Evolutionary conservation across 1,140 invertebrate genomes (phyloP).

Genomic region (Monomorium pharaonis): DNA sequence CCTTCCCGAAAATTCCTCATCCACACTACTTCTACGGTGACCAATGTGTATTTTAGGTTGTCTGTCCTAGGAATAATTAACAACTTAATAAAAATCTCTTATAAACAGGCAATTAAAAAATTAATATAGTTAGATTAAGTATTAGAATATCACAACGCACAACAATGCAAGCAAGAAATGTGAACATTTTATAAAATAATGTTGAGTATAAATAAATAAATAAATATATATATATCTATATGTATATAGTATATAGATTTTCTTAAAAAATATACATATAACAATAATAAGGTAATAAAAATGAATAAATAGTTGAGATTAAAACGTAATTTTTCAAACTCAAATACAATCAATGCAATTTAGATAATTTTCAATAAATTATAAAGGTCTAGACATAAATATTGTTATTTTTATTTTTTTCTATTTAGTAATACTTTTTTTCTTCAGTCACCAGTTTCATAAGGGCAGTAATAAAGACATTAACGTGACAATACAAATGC

Average conservation of each 20-base stretch:
- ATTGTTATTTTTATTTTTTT: not conserved
- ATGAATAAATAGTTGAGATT: not conserved
- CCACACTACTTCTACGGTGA: slow-evolving; percentile 86
- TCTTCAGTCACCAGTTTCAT: not conserved
- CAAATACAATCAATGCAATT: not conserved
- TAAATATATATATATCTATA: not conserved
- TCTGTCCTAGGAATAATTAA: slow-evolving; percentile 86
- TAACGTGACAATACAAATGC: not conserved
- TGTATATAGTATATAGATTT: not conserved
- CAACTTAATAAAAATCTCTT: slow-evolving; percentile 40
- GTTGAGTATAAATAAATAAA: not conserved
- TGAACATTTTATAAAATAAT: not conserved
- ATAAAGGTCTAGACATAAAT: not conserved
- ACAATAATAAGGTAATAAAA: slow-evolving; percentile 22
- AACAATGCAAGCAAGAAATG: slow-evolving; percentile 17
- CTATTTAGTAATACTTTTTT: not conserved
- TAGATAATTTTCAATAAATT: not conserved
- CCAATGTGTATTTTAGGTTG: slow-evolving; percentile 87
- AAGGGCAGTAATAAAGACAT: not conserved
- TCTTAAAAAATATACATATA: not conserved
- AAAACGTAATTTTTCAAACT: not conserved
- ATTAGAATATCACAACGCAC: not conserved
- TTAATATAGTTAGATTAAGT: too few species aligned
- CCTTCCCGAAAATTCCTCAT: slow-evolving; percentile 90
- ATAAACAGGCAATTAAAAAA: slow-evolving; percentile 1